phyloP scores from a whole-genome alignment of 2,113 vertebrate genomes.

The Neomonachus schauinslandi region DNA sequence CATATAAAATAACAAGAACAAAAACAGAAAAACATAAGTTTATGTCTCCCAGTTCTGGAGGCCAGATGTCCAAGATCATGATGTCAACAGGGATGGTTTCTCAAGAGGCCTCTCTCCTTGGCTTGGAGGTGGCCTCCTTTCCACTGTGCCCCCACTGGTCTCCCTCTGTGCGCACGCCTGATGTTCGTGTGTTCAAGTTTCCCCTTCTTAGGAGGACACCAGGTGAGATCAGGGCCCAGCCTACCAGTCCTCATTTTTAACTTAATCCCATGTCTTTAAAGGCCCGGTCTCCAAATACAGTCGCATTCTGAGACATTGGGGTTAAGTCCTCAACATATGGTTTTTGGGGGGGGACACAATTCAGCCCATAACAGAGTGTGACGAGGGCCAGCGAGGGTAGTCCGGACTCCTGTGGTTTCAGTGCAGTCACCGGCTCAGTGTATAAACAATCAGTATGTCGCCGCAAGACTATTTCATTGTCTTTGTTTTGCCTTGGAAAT shows the following conservation, averaged over 20 bases:
- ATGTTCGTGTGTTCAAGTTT: background rate
- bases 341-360: background rate
- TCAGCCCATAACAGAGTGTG: background rate
- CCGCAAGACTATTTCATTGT: background rate
- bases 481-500: background rate
- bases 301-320: background rate
- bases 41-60: background rate
- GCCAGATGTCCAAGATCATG: background rate
- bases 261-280: background rate
- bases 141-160: background rate
- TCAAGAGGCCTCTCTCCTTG: background rate
- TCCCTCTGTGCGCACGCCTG: background rate
- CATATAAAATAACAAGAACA: background rate
- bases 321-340: background rate
- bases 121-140: background rate
- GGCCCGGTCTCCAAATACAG: background rate
- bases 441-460: background rate
- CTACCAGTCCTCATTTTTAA: background rate
- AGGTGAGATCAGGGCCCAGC: background rate
- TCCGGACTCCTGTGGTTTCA: background rate
- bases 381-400: background rate
- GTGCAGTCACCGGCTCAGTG: fast-evolving
- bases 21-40: background rate
- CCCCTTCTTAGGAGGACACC: background rate
- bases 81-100: background rate